Evolutionary conservation across 2,113 vertebrate species (phyloP), one percentile per base, ranked within the genome.

Genomic region (Perca fluviatilis): DNA sequence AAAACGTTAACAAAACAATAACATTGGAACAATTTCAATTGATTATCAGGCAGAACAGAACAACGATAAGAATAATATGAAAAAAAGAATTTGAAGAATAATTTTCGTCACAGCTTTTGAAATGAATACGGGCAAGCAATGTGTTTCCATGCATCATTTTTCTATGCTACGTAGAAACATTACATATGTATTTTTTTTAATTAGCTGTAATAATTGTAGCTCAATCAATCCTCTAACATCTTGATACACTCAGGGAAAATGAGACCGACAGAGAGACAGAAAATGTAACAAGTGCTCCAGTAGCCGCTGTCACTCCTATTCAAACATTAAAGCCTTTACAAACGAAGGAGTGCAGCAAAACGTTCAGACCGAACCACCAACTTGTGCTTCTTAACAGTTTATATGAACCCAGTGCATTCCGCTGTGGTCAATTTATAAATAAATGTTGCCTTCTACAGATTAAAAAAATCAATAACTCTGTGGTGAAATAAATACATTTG

Each of bases 261-360:
- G n/a, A 66, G 61, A 57, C 0, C 18, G 43, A 19, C 15, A 5
- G 25, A 57, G 25, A 57, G 76, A 67, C 61, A 61, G 51, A 56
- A 79, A 80, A 70, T 40, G 46, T 62, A 82, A 61, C 6, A 27
- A 65, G 21, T 6, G 61, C 50, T 25, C 66, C 65, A 69, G 64
- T 2, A 12, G 21, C 64, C 13, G 1, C 64, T 74, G 82, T 53
- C 77, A 46, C 27, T 79, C 86, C 69, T 1, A 71, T 78, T 64
- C 47, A n/a, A 13, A 83, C 67, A 60, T 72, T 71, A 82, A 82
- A 72, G 86, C 57, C 61, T 82, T 9, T 18, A 23, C 15, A 57
- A 54, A 72, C 15, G 57, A 63, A 63, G 66, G 15, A 71, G 27
- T 13, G 79, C 68, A 71, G 65, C 60, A 19, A 33, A 77, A 23